These are phyloP conservation scores for Orussus abietinus DNA, from an alignment of 1,140 invertebrate genomes.

Conservation along the genomic window DNA sequence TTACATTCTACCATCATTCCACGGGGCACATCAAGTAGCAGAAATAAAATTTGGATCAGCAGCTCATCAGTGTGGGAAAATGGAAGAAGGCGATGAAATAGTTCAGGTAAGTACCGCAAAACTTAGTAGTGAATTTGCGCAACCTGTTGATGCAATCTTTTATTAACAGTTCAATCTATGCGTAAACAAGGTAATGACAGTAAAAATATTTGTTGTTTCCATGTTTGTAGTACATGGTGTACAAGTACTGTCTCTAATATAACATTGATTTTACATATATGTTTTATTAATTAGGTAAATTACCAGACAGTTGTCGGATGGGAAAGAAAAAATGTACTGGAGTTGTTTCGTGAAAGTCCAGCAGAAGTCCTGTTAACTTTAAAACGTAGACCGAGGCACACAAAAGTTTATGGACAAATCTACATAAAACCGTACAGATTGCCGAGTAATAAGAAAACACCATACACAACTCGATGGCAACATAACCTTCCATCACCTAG, in stretches of 20 bases:
- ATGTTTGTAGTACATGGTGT: no score
- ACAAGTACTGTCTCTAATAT: background rate
- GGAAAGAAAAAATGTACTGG: slow-evolving; percentile 77
- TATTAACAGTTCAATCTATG: no score
- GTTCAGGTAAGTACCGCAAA: slow-evolving; percentile 67
- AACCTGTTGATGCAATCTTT: no score
- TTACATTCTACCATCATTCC: slow-evolving; percentile 78
- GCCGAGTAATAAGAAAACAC: slow-evolving; percentile 69
- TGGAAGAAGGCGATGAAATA: slow-evolving; percentile 90
- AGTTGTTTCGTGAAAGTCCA: slow-evolving; percentile 71
- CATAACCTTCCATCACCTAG: slow-evolving; percentile 65
- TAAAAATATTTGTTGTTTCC: no score
- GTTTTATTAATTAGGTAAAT: slow-evolving; percentile 64
- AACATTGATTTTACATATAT: slow-evolving; percentile 2
- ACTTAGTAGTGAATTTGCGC: background rate
- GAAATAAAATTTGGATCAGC: slow-evolving; percentile 81
- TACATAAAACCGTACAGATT: slow-evolving; percentile 75
- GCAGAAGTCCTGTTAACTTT: slow-evolving; percentile 78
- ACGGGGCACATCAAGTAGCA: slow-evolving; percentile 81
- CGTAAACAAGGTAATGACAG: no score
- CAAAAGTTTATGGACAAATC: slow-evolving; percentile 78
- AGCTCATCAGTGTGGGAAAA: slow-evolving; percentile 82
- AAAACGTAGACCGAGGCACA: slow-evolving; percentile 80
- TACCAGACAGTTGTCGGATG: slow-evolving; percentile 90
- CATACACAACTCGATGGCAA: slow-evolving; percentile 62